Evolutionary conservation across 2,113 vertebrate genomes (phyloP).

Genomic region (Serilophus lunatus): DNA sequence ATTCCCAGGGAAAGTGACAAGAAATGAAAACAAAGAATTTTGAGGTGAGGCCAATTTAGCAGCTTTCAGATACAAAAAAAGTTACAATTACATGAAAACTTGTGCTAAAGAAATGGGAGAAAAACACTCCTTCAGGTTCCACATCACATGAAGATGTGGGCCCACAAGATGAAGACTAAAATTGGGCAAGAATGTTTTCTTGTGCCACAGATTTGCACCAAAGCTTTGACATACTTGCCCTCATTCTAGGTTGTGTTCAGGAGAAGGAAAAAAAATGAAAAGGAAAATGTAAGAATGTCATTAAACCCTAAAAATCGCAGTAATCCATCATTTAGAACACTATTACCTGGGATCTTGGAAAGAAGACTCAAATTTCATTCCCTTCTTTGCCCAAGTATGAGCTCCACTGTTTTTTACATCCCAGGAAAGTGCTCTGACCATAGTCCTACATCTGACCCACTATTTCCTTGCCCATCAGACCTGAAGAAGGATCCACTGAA

Average conservation of each 20-base stretch:
- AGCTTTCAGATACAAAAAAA: background rate
- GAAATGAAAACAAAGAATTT: background rate
- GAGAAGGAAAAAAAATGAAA: background rate
- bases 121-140: background rate
- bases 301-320: background rate
- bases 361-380: background rate
- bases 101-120: background rate
- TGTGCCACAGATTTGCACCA: background rate
- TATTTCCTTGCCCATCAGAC: background rate
- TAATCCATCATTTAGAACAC: background rate
- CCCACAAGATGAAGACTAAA: background rate
- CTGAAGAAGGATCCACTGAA: background rate
- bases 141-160: fast-evolving
- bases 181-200: background rate
- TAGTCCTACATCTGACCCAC: background rate
- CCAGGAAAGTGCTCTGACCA: background rate
- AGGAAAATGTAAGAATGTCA: background rate
- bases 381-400: background rate
- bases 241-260: background rate
- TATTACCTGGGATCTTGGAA: background rate
- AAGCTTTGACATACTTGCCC: background rate
- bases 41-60: background rate
- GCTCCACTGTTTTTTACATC: background rate
- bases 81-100: background rate
- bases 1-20: background rate